Evolutionary conservation across 2,797 vertebrate genomes (phyloP).

Genomic region (Galagoides demidoff): DNA sequence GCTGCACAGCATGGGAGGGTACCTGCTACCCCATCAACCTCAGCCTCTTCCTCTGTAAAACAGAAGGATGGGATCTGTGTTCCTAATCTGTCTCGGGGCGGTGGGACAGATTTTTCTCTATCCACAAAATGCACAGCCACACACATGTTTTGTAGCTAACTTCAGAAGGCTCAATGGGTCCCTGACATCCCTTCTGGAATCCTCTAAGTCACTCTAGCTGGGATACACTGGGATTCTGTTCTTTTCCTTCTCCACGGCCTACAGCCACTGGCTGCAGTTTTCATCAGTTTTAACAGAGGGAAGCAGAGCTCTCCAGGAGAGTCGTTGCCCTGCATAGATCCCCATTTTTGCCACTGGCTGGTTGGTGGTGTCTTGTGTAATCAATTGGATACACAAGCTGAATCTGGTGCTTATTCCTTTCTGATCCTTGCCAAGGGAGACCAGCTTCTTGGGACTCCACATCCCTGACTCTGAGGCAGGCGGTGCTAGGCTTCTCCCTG

Average conservation of each 20-base stretch:
- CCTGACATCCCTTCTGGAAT: not conserved
- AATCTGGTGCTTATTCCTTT: not conserved
- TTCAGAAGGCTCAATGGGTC: not conserved
- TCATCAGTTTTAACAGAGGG: not conserved
- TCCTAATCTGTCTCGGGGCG: not conserved
- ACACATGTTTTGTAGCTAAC: not conserved
- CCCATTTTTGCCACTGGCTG: not conserved
- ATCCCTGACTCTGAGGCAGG: not conserved
- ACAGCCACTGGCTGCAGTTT: not conserved
- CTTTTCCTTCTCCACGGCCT: not conserved
- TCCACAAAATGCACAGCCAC: not conserved
- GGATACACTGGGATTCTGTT: not conserved
- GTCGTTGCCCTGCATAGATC: not conserved
- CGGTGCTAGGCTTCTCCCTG: not conserved
- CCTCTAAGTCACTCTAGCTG: not conserved
- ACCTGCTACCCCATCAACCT: not conserved
- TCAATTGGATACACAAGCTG: not conserved
- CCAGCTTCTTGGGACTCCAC: not conserved
- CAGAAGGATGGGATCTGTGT: not conserved
- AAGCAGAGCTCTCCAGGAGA: not conserved
- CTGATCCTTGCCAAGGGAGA: not conserved
- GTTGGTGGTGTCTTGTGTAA: not conserved
- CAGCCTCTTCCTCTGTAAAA: not conserved
- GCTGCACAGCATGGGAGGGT: not conserved
- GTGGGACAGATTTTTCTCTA: not conserved